Evolutionary conservation across 1,140 invertebrate species (phyloP).

Genomic region (Trichogramma pretiosum): DNA sequence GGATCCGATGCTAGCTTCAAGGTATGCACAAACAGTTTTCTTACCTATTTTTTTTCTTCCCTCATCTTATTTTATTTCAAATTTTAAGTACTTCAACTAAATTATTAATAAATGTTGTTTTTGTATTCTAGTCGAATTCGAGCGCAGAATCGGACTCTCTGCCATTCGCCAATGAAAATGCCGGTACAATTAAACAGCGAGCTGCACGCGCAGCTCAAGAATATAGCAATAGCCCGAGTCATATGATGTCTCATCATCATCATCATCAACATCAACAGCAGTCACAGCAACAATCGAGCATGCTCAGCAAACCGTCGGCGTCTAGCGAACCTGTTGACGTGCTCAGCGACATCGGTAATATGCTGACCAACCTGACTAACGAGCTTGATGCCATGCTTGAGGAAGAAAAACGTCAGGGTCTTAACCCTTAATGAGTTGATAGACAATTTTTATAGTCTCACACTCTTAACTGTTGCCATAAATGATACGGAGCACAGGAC

Average conservation of each 20-base stretch:
- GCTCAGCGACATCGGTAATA: slow-evolving; percentile 92
- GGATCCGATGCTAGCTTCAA: slow-evolving; percentile 81
- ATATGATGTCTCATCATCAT: slow-evolving; percentile 15
- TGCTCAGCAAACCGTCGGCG: slow-evolving; percentile 50
- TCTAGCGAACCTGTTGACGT: slow-evolving; percentile 73
- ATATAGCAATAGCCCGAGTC: slow-evolving; percentile 41
- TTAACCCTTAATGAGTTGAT: slow-evolving; percentile 50
- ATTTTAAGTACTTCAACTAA: neutral
- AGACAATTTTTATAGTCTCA: no score
- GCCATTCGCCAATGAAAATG: slow-evolving; percentile 97
- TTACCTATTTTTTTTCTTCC: neutral
- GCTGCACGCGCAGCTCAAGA: slow-evolving; percentile 47
- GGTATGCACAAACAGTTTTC: slow-evolving; percentile 51
- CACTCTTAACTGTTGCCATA: slow-evolving; percentile 32
- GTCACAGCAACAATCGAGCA: slow-evolving; percentile 20
- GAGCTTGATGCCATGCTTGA: slow-evolving; percentile 91
- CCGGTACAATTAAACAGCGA: slow-evolving; percentile 89
- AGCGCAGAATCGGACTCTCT: slow-evolving; percentile 93
- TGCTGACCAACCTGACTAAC: slow-evolving; percentile 88
- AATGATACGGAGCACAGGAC: slow-evolving; percentile 17
- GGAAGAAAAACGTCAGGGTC: slow-evolving; percentile 76
- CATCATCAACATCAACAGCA: slow-evolving; percentile 5
- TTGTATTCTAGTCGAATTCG: slow-evolving; percentile 71
- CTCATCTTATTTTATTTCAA: neutral
- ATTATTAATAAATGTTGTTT: slow-evolving; percentile 16